Conservation (phyloP, 1,140 invertebrate genomes). For the Zaprionus taronus region DNA sequence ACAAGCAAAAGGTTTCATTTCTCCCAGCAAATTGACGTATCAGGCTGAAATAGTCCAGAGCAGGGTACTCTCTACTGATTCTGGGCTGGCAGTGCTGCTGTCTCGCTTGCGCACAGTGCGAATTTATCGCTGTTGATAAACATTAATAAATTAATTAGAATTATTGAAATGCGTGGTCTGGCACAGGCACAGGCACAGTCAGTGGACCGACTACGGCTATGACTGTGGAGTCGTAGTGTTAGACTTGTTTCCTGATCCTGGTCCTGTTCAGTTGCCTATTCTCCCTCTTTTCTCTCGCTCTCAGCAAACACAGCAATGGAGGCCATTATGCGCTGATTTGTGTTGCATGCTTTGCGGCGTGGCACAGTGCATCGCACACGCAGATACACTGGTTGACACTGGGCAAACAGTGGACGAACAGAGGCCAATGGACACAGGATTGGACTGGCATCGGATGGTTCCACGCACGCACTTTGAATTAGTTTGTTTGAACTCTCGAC, state of each 20-base stretch:
- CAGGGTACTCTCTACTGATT: background rate
- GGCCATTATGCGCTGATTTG: slow-evolving; percentile 80
- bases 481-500: slow-evolving; percentile 77
- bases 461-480: slow-evolving; percentile 71
- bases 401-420: background rate
- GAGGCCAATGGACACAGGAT: background rate
- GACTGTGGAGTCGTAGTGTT: background rate
- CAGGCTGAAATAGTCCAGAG: background rate
- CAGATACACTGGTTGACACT: slow-evolving; percentile 24
- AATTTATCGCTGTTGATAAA: slow-evolving; percentile 83
- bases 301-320: slow-evolving; percentile 67
- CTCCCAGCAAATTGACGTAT: slow-evolving; percentile 9
- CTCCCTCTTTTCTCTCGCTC: background rate
- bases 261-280: background rate
- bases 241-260: slow-evolving; percentile 33
- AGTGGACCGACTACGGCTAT: background rate
- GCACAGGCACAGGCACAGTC: slow-evolving; percentile 11
- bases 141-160: slow-evolving; percentile 85
- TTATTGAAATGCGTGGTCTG: slow-evolving; percentile 83
- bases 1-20: background rate
- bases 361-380: slow-evolving; percentile 44
- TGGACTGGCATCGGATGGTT: background rate
- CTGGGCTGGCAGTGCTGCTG: background rate
- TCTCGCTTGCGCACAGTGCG: slow-evolving; percentile 6
- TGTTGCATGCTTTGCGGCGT: slow-evolving; percentile 73